Evolutionary conservation across 2,113 vertebrate species (phyloP), one percentile per base, ranked within the genome.

Genomic region (Takifugu bimaculatus): DNA sequence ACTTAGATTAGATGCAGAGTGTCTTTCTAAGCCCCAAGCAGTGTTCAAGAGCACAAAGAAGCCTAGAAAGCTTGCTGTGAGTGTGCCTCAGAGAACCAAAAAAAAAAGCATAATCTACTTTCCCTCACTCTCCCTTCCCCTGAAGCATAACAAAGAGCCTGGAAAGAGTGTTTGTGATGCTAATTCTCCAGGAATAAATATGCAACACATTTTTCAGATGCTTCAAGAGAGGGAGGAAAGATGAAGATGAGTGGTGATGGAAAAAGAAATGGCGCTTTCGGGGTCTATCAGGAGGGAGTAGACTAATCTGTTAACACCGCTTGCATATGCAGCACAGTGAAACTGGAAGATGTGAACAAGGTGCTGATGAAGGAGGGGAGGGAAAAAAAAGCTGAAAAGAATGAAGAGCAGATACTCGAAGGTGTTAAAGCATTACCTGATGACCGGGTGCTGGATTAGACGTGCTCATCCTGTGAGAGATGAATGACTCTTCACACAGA

Each of bases 121-220:
- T 58, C 44, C 58, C 67, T 68, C 74, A 56, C 65, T 69, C 75
- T 62, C 56, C 69, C 61, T 74, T 66, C 68, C 80, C 78, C 85
- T 55, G 65, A 70, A 85, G 85, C 78, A 70, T 70, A 84, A 83
- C 83, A 84, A 78, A 78, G 70, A 82, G 76, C 70, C 62, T 20
- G 32, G 65, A 58, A 60, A 81, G 58, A 70, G 72, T 80, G 70
- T 86, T 82, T 84, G 76, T 86, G 84, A 88, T 88, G 83, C 74
- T 83, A 88, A 86, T 88, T 81, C 76, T 73, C 55, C 55, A 65
- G 67, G 68, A 88, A 88, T 83, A 85, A 84, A 85, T 83, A 81
- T 77, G 74, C 70, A 75, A 68, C 77, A 75, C 63, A 70, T 78
- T 73, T 83, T 83, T 77, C 70, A 73, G 60, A 65, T 7, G 29